phyloP scores from a whole-genome alignment of 2,113 vertebrate species.

The Otolemur garnettii region DNA sequence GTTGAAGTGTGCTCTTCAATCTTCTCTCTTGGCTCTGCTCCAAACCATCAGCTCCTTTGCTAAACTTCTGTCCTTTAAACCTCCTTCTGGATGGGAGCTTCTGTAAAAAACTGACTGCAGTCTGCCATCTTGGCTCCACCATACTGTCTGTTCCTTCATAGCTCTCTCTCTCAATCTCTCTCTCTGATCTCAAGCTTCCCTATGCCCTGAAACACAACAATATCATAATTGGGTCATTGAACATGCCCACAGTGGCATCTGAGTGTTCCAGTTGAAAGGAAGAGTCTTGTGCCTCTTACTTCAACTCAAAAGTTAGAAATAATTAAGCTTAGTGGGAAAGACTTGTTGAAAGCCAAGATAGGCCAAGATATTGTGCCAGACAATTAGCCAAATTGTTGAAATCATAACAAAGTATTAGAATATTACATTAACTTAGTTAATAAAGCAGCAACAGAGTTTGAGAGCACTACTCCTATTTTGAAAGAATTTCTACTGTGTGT shows the following conservation, averaged over 20 bases:
- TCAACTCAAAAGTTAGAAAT: background rate
- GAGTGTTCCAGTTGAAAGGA: background rate
- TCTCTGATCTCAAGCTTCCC: background rate
- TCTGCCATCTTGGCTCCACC: too few relatives aligned
- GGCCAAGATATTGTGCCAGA: background rate
- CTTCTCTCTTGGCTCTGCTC: too few relatives aligned
- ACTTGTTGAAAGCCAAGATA: background rate
- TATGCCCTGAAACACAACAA: background rate
- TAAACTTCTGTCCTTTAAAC: too few relatives aligned
- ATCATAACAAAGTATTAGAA: background rate
- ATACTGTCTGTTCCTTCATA: background rate
- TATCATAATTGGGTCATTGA: background rate
- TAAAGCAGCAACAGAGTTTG: background rate
- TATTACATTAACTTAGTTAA: background rate
- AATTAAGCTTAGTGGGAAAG: background rate
- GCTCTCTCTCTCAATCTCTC: background rate
- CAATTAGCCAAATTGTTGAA: background rate
- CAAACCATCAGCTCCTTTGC: too few relatives aligned
- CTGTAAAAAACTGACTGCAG: too few relatives aligned
- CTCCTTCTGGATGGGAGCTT: too few relatives aligned
- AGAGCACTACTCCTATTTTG: background rate
- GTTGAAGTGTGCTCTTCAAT: too few relatives aligned
- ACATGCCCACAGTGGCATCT: background rate
- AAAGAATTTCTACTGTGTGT: background rate
- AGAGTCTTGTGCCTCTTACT: background rate